Evolutionary conservation across 2,888 invertebrate genomes (phyloP).

Genomic region (Polyommatus iphigenia): DNA sequence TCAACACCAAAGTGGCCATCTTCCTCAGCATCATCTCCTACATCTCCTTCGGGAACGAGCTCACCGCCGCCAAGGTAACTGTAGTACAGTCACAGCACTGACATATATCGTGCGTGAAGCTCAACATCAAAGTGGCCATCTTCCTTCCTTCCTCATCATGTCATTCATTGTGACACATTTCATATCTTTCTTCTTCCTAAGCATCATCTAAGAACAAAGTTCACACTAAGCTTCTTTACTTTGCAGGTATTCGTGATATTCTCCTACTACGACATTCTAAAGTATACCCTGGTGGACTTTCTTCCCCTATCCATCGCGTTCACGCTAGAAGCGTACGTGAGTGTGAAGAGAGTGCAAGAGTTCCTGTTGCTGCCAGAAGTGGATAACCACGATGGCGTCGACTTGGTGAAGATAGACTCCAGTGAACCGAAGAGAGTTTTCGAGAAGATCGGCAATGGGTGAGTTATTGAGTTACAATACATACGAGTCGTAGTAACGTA

Average conservation of each 20-base stretch:
- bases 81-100: conserved; percentile 3
- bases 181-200: conserved; percentile 83
- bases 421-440: conserved; percentile 57
- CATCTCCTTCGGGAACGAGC: conserved; percentile 81
- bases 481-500: neutral
- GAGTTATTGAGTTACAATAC: conserved; percentile 43
- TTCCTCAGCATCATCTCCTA: conserved; percentile 87
- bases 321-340: conserved; percentile 87
- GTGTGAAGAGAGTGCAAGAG: conserved; percentile 85
- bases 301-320: conserved; percentile 89
- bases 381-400: conserved; percentile 61
- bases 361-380: conserved; percentile 77
- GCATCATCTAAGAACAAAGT: neutral
- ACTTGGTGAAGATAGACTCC: conserved; percentile 58
- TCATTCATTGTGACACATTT: conserved; percentile 73
- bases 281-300: conserved; percentile 89
- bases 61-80: conserved; percentile 83
- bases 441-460: conserved; percentile 74
- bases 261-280: conserved; percentile 89
- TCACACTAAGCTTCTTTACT: neutral
- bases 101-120: no score
- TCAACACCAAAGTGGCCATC: conserved; percentile 89
- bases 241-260: conserved; percentile 85
- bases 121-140: no score
- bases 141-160: no score